Evolutionary conservation across 2,113 vertebrate genomes (phyloP).

Genomic region (Serinus canaria): DNA sequence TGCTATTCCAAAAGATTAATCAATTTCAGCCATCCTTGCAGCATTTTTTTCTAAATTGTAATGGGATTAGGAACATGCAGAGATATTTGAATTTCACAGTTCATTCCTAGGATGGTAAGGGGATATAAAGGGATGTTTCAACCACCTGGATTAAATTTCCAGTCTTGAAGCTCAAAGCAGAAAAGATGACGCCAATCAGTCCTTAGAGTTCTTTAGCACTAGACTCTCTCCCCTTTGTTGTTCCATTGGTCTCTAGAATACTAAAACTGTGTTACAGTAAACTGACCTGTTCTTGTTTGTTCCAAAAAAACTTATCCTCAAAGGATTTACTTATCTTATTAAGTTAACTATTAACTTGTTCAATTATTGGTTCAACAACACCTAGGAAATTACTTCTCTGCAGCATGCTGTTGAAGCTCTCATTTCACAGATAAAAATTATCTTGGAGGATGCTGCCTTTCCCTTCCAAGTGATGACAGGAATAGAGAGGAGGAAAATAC

Average conservation of each 20-base stretch:
- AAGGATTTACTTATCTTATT: not conserved
- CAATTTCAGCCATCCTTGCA: not conserved
- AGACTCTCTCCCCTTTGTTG: not conserved
- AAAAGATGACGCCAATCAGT: not conserved
- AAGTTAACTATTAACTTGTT: not conserved
- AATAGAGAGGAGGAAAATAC: not conserved
- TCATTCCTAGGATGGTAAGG: not conserved
- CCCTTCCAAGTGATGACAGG: not conserved
- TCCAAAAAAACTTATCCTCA: not conserved
- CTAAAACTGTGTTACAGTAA: not conserved
- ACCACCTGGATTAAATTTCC: not conserved
- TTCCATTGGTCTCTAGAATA: not conserved
- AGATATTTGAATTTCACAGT: not conserved
- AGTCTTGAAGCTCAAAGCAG: not conserved
- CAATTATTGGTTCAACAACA: not conserved
- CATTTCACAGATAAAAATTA: not conserved
- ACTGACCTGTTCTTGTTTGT: not conserved
- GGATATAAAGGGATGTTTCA: not conserved
- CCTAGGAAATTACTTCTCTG: not conserved
- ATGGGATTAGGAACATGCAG: not conserved
- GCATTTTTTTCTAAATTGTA: not conserved
- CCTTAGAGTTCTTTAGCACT: not conserved
- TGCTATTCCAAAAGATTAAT: not conserved
- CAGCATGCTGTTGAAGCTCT: not conserved
- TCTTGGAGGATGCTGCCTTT: not conserved